These are phyloP conservation scores for Lasiommata megera DNA, from an alignment of 2,888 invertebrate species.

Conservation along the genomic window DNA sequence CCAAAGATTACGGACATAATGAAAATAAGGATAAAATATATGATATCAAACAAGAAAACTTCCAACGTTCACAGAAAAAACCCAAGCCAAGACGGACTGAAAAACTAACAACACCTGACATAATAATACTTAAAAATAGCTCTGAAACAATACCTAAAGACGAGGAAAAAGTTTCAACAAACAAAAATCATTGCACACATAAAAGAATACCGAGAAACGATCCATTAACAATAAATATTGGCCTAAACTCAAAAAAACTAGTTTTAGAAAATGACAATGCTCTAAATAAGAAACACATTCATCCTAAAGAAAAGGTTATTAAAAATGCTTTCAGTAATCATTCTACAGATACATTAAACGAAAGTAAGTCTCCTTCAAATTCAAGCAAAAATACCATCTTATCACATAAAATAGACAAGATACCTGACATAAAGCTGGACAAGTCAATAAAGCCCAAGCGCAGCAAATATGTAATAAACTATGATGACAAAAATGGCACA, in stretches of 20 bases:
- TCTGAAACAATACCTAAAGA: constrained; percentile 7
- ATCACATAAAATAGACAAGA: constrained; percentile 28
- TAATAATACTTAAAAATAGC: constrained; percentile 8
- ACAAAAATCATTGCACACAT: constrained; percentile 7
- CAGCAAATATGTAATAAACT: constrained; percentile 72
- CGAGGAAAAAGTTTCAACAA: constrained; percentile 17
- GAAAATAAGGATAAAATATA: constrained; percentile 13
- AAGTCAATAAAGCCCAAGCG: constrained; percentile 45
- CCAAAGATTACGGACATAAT: not conserved
- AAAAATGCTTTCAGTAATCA: constrained; percentile 21
- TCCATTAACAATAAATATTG: constrained; percentile 9
- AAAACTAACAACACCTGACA: constrained; percentile 33
- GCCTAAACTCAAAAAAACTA: not conserved
- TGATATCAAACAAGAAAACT: constrained; percentile 10
- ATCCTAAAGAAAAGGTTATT: constrained; percentile 3
- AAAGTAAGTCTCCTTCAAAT: constrained; percentile 23
- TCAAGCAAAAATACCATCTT: constrained; percentile 24
- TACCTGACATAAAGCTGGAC: constrained; percentile 33
- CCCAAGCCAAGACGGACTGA: constrained; percentile 28
- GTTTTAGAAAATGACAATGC: not conserved
- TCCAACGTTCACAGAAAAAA: constrained; percentile 9
- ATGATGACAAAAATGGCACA: constrained; percentile 74
- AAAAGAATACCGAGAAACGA: constrained; percentile 9
- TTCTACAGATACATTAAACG: not conserved
- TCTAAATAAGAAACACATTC: not conserved